phyloP scores from a whole-genome alignment of 2,888 invertebrate genomes.

The Allygus modestus region DNA sequence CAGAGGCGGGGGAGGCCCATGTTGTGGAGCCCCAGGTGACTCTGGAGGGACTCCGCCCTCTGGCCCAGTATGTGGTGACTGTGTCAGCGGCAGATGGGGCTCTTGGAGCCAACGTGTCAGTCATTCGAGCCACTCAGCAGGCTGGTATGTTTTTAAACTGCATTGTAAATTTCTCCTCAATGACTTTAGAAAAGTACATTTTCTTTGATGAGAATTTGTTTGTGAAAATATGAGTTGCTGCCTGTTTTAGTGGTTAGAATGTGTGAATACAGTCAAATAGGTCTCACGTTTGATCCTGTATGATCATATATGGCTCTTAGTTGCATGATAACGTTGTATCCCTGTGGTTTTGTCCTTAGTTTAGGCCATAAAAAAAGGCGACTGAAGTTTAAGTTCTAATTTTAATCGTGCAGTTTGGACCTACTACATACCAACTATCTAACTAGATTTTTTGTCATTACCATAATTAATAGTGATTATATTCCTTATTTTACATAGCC shows the following conservation, averaged over 20 bases:
- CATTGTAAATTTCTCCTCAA: background rate
- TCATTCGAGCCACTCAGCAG: conserved; percentile 51
- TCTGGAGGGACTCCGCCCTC: conserved; percentile 17
- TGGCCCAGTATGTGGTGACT: conserved; percentile 42
- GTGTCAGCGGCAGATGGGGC: conserved; percentile 31
- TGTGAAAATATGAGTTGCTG: background rate
- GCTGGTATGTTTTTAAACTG: conserved; percentile 5
- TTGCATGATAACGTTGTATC: too few relatives aligned
- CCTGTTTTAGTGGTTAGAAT: background rate
- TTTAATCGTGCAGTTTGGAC: too few relatives aligned
- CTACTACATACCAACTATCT: too few relatives aligned
- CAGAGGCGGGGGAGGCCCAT: conserved; percentile 45
- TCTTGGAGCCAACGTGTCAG: conserved; percentile 17
- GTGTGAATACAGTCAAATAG: background rate
- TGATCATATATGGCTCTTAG: too few relatives aligned
- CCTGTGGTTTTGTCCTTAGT: too few relatives aligned
- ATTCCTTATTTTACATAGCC: too few relatives aligned
- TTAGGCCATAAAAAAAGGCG: too few relatives aligned
- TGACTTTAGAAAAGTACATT: too few relatives aligned
- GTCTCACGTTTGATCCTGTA: too few relatives aligned
- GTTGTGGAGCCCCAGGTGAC: conserved; percentile 31
- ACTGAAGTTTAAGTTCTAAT: too few relatives aligned
- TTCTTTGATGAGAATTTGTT: background rate
- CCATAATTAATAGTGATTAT: too few relatives aligned
- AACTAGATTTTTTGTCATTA: too few relatives aligned